A percentile compares a stretch with the other conserved stretches of the same genome.
phyloP scores from a whole-genome alignment of 2,888 invertebrate genomes.

The Cephus sareptanus region DNA sequence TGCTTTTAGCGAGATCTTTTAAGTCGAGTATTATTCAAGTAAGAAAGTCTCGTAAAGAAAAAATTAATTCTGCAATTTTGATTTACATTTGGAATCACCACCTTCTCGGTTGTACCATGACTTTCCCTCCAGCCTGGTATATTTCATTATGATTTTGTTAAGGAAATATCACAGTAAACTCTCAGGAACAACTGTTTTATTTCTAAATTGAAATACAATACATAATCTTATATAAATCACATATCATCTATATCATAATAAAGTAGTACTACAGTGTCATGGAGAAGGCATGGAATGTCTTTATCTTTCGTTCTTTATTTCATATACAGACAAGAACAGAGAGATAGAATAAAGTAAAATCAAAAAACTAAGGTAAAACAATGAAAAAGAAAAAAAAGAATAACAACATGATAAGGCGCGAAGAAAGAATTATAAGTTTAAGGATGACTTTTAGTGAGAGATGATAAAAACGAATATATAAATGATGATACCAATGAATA shows the following conservation, averaged over 20 bases:
- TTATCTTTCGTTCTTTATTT: slow-evolving; percentile 13
- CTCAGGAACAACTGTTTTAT: slow-evolving; percentile 29
- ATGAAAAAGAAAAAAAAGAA: slow-evolving; percentile 6
- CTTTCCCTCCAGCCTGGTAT: neutral
- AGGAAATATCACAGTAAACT: neutral
- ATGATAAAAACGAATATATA: neutral
- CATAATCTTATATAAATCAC: slow-evolving; percentile 41
- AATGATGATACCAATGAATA: neutral
- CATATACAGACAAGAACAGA: slow-evolving; percentile 10
- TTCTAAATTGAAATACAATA: slow-evolving; percentile 41
- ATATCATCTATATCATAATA: slow-evolving; percentile 31
- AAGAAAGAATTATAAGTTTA: neutral
- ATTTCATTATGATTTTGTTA: neutral
- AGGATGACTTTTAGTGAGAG: neutral
- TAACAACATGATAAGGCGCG: neutral
- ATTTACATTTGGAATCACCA: too few species aligned
- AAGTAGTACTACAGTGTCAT: slow-evolving; percentile 9
- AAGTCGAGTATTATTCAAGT: too few species aligned
- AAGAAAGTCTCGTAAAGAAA: too few species aligned
- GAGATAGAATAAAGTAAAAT: slow-evolving; percentile 4
- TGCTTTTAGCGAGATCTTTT: too few species aligned
- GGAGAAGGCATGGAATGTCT: slow-evolving; percentile 14
- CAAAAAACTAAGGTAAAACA: slow-evolving; percentile 10
- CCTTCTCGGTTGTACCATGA: too few species aligned
- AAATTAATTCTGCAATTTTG: too few species aligned